Percentiles rank a stretch among this genome's conserved stretches.
Evolutionary conservation across 2,797 vertebrate genomes (phyloP).

Genomic region (Premnoplex brunnescens): DNA sequence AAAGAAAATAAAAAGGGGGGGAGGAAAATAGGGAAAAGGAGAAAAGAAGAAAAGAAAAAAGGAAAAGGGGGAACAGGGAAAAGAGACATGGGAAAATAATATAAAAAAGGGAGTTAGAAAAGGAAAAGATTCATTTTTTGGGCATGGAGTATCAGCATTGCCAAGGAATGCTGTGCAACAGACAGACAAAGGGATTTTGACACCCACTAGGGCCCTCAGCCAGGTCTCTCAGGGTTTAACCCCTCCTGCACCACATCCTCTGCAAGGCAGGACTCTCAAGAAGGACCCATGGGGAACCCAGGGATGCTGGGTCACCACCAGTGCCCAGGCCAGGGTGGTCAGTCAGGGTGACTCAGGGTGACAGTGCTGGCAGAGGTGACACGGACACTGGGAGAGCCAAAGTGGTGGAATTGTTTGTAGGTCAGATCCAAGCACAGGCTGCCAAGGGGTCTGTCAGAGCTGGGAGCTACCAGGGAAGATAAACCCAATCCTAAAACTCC

Average conservation of each 20-base stretch:
- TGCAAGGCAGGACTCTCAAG: not conserved
- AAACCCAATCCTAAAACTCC: not conserved
- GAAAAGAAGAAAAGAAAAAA: accelerated
- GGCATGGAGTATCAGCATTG: not conserved
- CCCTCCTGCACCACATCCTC: not conserved
- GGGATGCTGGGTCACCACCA: not conserved
- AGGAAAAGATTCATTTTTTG: not conserved
- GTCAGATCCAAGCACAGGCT: not conserved
- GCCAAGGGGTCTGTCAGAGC: accelerated
- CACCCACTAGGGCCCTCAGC: not conserved
- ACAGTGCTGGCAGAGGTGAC: not conserved
- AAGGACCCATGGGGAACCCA: not conserved
- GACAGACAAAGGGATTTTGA: not conserved
- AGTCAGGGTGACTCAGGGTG: not conserved
- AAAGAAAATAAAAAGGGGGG: accelerated
- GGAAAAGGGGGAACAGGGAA: not conserved
- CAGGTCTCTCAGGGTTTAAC: not conserved
- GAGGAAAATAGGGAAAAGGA: not conserved
- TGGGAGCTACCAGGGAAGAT: not conserved
- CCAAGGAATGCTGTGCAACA: not conserved
- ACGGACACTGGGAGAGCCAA: not conserved
- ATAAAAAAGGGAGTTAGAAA: not conserved
- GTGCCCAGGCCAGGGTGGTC: not conserved
- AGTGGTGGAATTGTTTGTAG: not conserved
- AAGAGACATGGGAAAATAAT: too few relatives aligned